Conservation (phyloP, 2,888 invertebrate genomes). For the Autographa gamma region DNA sequence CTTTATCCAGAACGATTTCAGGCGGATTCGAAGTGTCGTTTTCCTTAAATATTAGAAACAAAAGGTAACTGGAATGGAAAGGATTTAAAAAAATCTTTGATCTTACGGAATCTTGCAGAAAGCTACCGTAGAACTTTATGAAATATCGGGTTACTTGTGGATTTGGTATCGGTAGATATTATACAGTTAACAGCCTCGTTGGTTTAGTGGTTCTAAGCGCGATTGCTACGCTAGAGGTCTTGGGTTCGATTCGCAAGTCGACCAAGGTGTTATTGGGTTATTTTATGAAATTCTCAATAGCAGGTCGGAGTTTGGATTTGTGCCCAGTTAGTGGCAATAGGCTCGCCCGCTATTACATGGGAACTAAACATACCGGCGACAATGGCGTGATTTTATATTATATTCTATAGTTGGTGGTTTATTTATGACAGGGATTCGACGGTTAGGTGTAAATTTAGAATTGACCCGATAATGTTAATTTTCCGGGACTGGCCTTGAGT, state of each 20-base stretch:
- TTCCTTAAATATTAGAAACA: slow-evolving; percentile 25
- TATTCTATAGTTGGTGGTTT: slow-evolving; percentile 8
- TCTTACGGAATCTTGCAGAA: slow-evolving; percentile 14
- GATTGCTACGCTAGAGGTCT: no score
- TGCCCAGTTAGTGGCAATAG: no score
- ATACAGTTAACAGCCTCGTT: no score
- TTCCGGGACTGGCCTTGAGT: slow-evolving; percentile 57
- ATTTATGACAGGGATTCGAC: slow-evolving; percentile 11
- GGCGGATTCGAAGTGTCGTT: slow-evolving; percentile 24
- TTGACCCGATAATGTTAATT: slow-evolving; percentile 48
- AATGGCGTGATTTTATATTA: no score
- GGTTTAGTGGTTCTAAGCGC: no score
- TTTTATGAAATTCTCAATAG: no score
- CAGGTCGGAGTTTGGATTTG: no score
- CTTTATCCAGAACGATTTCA: slow-evolving; percentile 35
- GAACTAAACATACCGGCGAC: no score
- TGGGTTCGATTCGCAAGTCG: no score
- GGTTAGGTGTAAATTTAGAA: slow-evolving; percentile 39
- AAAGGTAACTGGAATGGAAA: slow-evolving; percentile 14
- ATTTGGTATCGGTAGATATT: slow-evolving; percentile 5
- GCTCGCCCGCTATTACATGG: no score
- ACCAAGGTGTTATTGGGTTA: no score
- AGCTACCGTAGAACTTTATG: slow-evolving; percentile 6
- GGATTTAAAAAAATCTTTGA: slow-evolving; percentile 10
- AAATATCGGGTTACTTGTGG: background rate